Evolutionary conservation across 2,888 invertebrate species (phyloP), one percentile per base, ranked within the genome.

Genomic region (Eupithecia centaureata): DNA sequence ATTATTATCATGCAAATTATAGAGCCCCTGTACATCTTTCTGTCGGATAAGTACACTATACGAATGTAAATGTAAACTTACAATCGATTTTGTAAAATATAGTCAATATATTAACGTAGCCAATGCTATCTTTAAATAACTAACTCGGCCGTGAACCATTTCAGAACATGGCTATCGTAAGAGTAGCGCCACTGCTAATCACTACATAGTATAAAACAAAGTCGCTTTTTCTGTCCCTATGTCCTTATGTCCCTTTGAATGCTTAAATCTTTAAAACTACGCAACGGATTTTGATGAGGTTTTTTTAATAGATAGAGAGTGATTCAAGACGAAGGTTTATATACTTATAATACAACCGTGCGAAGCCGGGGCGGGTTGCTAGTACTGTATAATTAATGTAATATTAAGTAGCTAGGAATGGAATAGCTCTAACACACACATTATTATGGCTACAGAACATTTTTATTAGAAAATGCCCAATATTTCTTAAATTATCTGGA

Each of bases 101-200:
- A 13, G 33, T 33, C n/a, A 57, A 57, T 32, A 30, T 56, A 54
- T 62, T 54, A 54, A 47, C 30, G n/a, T 61, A 42, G 61, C 47
- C 47, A 60, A 42, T 18, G 28, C 30, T 32, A 22, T 47, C 61
- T 61, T 30, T 47, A 47, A 47, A 30, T 22, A 32, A 10, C 52
- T 18, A 27, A 22, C 12, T 35, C 32, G 70, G 32, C 67, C 70
- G 58, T 70, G 70, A 70, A 62, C 62, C 56, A 67, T 64, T 67
- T 71, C 60, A 15, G 35, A 58, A 62, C 61, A 60, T 65, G 32
- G 57, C 57, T 56, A 56, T 18, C 22, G 28, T 13, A 1, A 33
- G 30, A 18, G 30, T 8, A 33, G 32, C 57, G 57, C 57, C 57
- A 57, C 30, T 57, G 13, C 32, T 32, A 10, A 25, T 15, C n/a